These are phyloP conservation scores for Elgonia sp. DNA, from an alignment of 2,888 invertebrate species.

Conservation along the genomic window DNA sequence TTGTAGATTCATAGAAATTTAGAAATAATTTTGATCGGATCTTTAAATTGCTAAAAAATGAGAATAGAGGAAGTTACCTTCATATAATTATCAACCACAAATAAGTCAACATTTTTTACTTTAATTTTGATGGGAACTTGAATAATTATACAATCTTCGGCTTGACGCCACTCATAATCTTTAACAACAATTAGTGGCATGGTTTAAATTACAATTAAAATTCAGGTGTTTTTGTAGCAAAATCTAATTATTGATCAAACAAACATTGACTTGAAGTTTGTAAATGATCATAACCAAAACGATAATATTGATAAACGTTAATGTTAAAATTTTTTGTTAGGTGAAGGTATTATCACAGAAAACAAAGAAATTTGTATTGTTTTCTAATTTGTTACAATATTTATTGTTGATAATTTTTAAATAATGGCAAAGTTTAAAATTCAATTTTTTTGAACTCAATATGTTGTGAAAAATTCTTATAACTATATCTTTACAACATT, in stretches of 20 bases:
- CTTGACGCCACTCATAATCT: slow-evolving; percentile 93
- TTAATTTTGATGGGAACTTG: slow-evolving; percentile 90
- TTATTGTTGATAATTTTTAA: too few species aligned
- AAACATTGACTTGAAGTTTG: slow-evolving; percentile 55
- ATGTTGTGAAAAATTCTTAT: too few species aligned
- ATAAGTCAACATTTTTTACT: slow-evolving; percentile 90
- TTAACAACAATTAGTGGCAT: slow-evolving; percentile 92
- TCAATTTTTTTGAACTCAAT: too few species aligned
- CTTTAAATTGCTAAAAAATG: background rate
- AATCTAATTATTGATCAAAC: slow-evolving; percentile 62
- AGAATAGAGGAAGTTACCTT: slow-evolving; percentile 65
- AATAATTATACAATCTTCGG: slow-evolving; percentile 89
- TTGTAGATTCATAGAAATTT: too few species aligned
- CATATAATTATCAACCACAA: slow-evolving; percentile 91
- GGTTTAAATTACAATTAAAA: slow-evolving; percentile 41
- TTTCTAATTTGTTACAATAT: too few species aligned
- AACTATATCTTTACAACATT: too few species aligned
- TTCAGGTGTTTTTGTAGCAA: background rate
- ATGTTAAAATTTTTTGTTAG: too few species aligned
- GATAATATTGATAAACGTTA: too few species aligned
- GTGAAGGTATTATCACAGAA: too few species aligned
- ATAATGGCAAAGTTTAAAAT: too few species aligned
- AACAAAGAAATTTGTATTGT: too few species aligned
- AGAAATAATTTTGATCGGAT: too few species aligned
- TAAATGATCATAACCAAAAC: slow-evolving; percentile 5